phyloP scores from a whole-genome alignment of 2,888 invertebrate genomes.

The Taphrorychus bicolor region DNA sequence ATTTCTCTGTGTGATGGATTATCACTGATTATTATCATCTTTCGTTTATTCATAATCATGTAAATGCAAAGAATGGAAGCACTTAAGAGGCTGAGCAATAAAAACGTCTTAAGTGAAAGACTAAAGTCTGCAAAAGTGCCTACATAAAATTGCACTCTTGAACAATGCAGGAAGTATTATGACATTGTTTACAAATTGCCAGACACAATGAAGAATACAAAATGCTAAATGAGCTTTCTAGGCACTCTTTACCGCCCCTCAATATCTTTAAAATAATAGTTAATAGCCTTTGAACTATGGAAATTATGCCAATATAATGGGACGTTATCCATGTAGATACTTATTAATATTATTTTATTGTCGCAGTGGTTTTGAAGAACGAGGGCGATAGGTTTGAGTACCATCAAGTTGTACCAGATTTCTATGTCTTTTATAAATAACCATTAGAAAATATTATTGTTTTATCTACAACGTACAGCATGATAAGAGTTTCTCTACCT shows the following conservation, averaged over 20 bases:
- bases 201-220: constrained; percentile 17
- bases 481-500: too few species aligned
- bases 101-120: not conserved
- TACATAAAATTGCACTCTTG: constrained; percentile 3
- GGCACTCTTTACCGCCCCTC: not conserved
- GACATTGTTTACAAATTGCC: constrained; percentile 18
- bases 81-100: too few species aligned
- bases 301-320: too few species aligned
- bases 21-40: not conserved
- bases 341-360: too few species aligned
- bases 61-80: not conserved
- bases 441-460: too few species aligned
- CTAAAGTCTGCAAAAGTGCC: not conserved
- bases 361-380: too few species aligned
- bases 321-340: too few species aligned
- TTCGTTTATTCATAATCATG: not conserved
- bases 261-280: not conserved
- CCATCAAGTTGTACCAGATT: too few species aligned
- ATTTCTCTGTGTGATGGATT: not conserved
- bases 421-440: too few species aligned
- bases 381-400: too few species aligned
- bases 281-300: too few species aligned
- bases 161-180: constrained; percentile 13
- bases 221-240: constrained; percentile 20
- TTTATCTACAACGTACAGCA: too few species aligned